Percentiles rank a stretch among this genome's conserved stretches.
Conservation (phyloP, 2,797 vertebrate genomes). For the Alauda arvensis region DNA sequence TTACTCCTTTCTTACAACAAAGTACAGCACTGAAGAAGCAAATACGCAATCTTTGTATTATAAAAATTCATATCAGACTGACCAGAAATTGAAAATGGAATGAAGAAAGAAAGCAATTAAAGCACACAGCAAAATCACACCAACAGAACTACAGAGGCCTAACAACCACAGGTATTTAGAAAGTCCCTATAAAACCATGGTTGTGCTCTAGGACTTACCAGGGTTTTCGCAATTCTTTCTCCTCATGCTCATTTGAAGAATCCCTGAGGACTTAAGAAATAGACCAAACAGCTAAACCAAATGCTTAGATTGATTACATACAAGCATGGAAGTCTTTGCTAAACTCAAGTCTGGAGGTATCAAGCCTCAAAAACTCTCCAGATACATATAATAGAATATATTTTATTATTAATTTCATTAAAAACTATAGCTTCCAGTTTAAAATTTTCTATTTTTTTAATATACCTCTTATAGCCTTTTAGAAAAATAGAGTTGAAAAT, state of each 20-base stretch:
- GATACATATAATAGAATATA: background rate
- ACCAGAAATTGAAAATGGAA: no score
- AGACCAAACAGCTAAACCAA: background rate
- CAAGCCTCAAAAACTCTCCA: background rate
- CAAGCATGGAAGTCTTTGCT: background rate
- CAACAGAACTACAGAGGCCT: background rate
- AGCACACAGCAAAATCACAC: background rate
- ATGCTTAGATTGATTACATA: background rate
- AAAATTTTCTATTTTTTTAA: background rate
- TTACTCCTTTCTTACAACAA: background rate
- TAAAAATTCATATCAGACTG: background rate
- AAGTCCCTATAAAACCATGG: background rate
- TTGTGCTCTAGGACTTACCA: background rate
- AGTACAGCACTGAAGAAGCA: background rate
- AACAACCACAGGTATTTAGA: background rate
- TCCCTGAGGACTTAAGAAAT: background rate
- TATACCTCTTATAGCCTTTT: background rate
- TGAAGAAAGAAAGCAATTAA: background rate
- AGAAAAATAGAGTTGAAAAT: background rate
- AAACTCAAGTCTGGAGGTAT: background rate
- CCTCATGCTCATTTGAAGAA: background rate
- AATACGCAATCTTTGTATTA: background rate
- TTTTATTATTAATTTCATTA: background rate
- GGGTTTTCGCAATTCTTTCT: background rate
- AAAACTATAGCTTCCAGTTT: background rate